phyloP scores from a whole-genome alignment of 2,113 vertebrate genomes.

The Erpornis zantholeuca region DNA sequence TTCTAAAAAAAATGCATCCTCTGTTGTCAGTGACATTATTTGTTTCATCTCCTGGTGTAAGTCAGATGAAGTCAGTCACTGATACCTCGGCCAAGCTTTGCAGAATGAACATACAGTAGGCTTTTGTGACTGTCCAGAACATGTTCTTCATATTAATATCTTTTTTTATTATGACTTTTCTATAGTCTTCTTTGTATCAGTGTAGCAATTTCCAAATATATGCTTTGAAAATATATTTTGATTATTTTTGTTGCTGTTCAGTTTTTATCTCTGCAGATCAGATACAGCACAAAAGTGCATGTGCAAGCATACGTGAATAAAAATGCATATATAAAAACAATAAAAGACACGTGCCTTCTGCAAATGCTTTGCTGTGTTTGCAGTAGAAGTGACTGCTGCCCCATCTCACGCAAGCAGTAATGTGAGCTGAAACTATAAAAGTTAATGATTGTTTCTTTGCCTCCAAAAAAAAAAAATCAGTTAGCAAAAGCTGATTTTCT shows the following conservation, averaged over 20 bases:
- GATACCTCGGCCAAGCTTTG: neutral
- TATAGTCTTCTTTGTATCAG: neutral
- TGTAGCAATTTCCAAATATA: neutral
- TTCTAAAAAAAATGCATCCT: neutral
- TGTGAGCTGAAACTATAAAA: neutral
- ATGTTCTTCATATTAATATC: neutral
- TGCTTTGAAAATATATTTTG: neutral
- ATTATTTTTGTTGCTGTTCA: neutral
- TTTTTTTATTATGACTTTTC: neutral
- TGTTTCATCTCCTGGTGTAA: neutral
- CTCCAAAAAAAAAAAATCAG: neutral
- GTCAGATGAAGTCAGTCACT: neutral
- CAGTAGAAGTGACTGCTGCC: neutral
- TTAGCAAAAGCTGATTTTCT: neutral
- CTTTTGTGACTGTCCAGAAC: neutral
- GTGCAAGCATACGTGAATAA: neutral
- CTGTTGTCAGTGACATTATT: neutral
- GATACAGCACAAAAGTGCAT: neutral
- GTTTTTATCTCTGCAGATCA: neutral
- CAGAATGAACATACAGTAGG: neutral
- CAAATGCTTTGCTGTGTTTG: neutral
- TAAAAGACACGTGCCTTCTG: neutral
- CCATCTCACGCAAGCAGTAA: neutral
- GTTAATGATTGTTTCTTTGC: neutral
- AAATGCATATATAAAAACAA: neutral